Evolutionary conservation across 2,888 invertebrate species (phyloP), one percentile per base, ranked within the genome.

Genomic region (Drosophila vallismaia): DNA sequence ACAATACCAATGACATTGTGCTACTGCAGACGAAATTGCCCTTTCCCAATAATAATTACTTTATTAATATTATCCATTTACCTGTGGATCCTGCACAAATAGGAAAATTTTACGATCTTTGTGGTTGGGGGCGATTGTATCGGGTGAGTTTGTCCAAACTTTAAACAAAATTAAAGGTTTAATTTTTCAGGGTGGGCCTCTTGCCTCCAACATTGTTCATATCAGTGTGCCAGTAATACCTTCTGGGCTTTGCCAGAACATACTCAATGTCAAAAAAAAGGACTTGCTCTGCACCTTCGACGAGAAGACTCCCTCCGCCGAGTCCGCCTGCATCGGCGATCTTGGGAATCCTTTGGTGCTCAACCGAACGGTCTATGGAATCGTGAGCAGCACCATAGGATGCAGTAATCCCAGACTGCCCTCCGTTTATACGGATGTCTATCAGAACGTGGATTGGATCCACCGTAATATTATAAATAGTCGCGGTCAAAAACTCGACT

Each of bases 371-470:
- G 19, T 42, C 8, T 42, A 19, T 42, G 42, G 42, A 19, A 9
- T 42, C 8, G 14, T 42, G 42, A 42, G 42, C 19, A 42, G 42
- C 42, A 42, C 42, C 8, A 1, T 19, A 7, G 42, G 42, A 19
- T 42, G 42, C 42, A 19, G 7, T 7, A 19, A 8, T n/a, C 9
- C 9, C 42, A 8, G 7, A 8, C 8, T 42, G 42, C 42, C 42
- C 2, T 42, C 19, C 19, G 3, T 42, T 3, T 42, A 8, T 2
- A 42, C 42, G 8, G 42, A 42, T 42, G 42, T 42, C 8, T 42
- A 19, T 4, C 7, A 42, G 42, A 42, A 42, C 42, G 14, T 42
- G 19, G 42, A 42, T 14, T 42, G 42, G 42, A 42, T 42, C 42
- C 1, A 8, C 14, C 42, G 42, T 9, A 7, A 19, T 14, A 42